These are phyloP conservation scores for Atherix ibis DNA, from an alignment of 2,888 invertebrate species.

Conservation along the genomic window DNA sequence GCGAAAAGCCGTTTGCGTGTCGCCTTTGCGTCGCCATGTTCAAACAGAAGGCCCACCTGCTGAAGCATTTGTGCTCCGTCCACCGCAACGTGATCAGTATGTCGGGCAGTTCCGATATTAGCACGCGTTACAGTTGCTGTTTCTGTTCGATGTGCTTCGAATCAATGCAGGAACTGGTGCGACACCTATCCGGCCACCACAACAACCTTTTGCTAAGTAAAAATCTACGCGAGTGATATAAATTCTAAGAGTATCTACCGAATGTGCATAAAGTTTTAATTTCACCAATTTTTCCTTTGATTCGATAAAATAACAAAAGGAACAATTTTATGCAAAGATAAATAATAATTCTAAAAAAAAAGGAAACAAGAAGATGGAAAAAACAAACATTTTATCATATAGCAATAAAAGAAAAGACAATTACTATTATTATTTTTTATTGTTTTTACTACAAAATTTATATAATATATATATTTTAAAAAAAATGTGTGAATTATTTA, in stretches of 20 bases:
- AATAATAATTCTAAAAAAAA: too few relatives aligned
- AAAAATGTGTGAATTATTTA: too few relatives aligned
- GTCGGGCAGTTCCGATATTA: slow-evolving; percentile 50
- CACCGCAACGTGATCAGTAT: slow-evolving; percentile 72
- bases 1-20: slow-evolving; percentile 80
- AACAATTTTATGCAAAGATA: background rate
- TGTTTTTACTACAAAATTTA: too few relatives aligned
- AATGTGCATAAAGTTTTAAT: background rate
- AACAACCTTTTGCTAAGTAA: slow-evolving; percentile 76
- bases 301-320: background rate
- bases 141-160: slow-evolving; percentile 77
- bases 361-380: too few relatives aligned
- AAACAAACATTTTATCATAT: too few relatives aligned
- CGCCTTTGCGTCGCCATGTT: slow-evolving; percentile 81
- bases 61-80: slow-evolving; percentile 78
- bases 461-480: too few relatives aligned
- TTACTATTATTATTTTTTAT: too few relatives aligned
- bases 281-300: background rate
- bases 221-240: slow-evolving; percentile 59
- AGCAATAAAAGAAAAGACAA: too few relatives aligned
- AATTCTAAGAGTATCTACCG: too few relatives aligned
- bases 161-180: slow-evolving; percentile 69
- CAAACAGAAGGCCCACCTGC: slow-evolving; percentile 75
- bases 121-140: slow-evolving; percentile 68
- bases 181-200: slow-evolving; percentile 76